Conservation (phyloP, 2,888 invertebrate genomes). For the Exephanes ischioxanthus region DNA sequence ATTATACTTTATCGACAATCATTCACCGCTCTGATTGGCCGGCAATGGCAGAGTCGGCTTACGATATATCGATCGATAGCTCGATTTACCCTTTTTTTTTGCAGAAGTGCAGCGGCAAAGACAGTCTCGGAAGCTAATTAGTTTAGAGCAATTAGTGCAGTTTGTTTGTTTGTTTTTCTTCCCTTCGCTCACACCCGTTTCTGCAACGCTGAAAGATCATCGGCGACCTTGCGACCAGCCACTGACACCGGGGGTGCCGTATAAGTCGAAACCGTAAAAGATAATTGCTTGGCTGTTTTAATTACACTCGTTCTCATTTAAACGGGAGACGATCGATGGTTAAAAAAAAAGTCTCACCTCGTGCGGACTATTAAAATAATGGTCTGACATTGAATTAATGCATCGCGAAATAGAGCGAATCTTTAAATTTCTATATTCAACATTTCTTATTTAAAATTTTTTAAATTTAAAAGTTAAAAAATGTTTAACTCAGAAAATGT, state of each 20-base stretch:
- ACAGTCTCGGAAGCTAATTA: constrained; percentile 78
- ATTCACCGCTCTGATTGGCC: no score
- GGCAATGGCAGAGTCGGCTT: no score
- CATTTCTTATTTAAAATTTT: no score
- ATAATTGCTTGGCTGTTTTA: constrained; percentile 66
- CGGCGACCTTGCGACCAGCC: constrained; percentile 40
- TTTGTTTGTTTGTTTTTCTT: constrained; percentile 55
- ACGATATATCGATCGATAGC: no score
- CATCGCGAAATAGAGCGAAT: background rate
- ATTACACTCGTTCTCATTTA: constrained; percentile 32
- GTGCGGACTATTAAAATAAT: background rate
- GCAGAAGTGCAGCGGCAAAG: constrained; percentile 53
- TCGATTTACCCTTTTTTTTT: background rate
- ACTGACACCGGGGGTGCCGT: constrained; percentile 43
- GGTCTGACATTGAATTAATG: background rate
- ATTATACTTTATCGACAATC: no score
- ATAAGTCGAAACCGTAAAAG: constrained; percentile 66
- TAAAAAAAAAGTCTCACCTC: background rate
- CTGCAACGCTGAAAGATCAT: constrained; percentile 25
- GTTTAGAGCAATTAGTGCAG: constrained; percentile 79
- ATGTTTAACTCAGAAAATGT: no score
- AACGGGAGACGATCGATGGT: background rate
- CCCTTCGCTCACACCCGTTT: constrained; percentile 49
- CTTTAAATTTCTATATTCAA: background rate
- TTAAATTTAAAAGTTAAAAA: no score